These are phyloP conservation scores for Yponomeuta malinellus DNA, from an alignment of 2,888 invertebrate genomes.

Conservation along the genomic window DNA sequence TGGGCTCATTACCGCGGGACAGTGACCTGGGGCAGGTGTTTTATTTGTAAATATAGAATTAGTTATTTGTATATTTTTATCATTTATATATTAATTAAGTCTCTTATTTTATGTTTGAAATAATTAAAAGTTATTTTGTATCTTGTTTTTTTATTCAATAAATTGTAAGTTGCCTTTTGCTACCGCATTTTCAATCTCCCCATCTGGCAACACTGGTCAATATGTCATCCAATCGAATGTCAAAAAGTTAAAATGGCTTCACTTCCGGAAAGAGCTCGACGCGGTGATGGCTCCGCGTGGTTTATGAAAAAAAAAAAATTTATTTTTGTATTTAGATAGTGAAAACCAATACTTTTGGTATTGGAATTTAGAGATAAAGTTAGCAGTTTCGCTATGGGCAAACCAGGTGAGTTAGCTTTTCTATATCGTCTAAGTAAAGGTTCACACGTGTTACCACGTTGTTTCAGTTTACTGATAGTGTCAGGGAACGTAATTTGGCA, in stretches of 20 bases:
- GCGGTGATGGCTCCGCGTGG: conserved; percentile 43
- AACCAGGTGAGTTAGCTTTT: conserved; percentile 51
- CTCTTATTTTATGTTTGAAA: no score
- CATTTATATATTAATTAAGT: no score
- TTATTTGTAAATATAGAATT: no score
- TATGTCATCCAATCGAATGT: neutral
- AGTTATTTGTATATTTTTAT: no score
- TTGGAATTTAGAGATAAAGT: neutral
- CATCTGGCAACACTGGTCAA: no score
- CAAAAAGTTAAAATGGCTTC: conserved; percentile 50
- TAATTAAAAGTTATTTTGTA: no score
- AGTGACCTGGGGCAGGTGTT: no score
- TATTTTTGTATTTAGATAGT: conserved; percentile 53
- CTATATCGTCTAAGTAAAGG: neutral
- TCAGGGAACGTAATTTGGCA: neutral
- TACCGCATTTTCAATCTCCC: no score
- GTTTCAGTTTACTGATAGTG: neutral
- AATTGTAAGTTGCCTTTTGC: no score
- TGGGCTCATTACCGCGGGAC: no score
- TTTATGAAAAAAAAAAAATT: conserved; percentile 41
- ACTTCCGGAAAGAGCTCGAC: conserved; percentile 53
- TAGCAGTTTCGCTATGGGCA: conserved; percentile 44
- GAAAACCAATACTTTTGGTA: neutral
- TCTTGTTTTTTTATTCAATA: no score
- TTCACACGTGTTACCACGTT: neutral